Conservation (phyloP, 1,140 invertebrate species). For the Orussus abietinus region DNA sequence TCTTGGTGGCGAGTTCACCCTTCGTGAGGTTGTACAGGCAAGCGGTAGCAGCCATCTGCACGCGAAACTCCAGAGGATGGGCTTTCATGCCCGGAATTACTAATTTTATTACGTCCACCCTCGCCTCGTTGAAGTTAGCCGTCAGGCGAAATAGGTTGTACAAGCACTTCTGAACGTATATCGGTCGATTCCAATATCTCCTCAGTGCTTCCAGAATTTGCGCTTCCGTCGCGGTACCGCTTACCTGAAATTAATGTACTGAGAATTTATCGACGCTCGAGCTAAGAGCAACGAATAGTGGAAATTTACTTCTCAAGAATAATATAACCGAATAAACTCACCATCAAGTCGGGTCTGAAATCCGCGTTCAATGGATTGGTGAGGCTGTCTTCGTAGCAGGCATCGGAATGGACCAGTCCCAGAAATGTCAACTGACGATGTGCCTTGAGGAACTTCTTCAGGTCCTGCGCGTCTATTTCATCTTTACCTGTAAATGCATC, state of each 20-base stretch:
- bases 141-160: conserved; percentile 70
- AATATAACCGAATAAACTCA: conserved; percentile 30
- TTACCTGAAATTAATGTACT: conserved; percentile 58
- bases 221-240: conserved; percentile 60
- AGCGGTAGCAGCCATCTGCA: conserved; percentile 79
- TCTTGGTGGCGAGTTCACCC: conserved; percentile 62
- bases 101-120: conserved; percentile 68
- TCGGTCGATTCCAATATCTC: conserved; percentile 59
- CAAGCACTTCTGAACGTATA: conserved; percentile 70
- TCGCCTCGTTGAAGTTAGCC: conserved; percentile 56
- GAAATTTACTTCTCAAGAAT: neutral
- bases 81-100: conserved; percentile 68
- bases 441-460: conserved; percentile 53
- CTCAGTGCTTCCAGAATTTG: conserved; percentile 65
- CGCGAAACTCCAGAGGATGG: conserved; percentile 63
- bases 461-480: conserved; percentile 54
- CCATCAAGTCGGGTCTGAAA: conserved; percentile 49
- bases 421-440: conserved; percentile 59
- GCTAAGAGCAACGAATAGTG: too few species aligned
- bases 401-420: conserved; percentile 61
- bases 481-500: conserved; percentile 54
- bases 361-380: conserved; percentile 49
- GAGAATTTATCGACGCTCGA: too few species aligned
- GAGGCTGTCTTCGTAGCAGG: conserved; percentile 60
- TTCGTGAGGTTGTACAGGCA: conserved; percentile 79